These are phyloP conservation scores for Eurystomus gularis DNA, from an alignment of 2,113 vertebrate species.

Conservation along the genomic window DNA sequence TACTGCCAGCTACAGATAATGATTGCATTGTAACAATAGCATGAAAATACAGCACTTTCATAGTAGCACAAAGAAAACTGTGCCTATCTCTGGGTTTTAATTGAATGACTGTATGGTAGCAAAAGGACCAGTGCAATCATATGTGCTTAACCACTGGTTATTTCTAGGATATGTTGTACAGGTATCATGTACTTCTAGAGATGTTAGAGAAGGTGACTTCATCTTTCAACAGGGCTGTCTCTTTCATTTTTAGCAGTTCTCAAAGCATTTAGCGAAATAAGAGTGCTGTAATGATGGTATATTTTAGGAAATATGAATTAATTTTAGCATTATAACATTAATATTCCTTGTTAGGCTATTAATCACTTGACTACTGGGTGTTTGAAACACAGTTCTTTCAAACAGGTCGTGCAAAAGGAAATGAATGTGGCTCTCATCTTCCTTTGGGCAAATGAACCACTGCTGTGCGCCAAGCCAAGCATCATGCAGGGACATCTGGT, in stretches of 20 bases:
- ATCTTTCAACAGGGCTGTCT: background rate
- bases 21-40: background rate
- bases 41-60: background rate
- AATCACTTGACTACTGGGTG: background rate
- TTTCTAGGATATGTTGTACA: background rate
- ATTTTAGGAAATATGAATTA: background rate
- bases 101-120: no score
- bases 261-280: background rate
- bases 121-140: background rate
- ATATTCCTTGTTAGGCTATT: background rate
- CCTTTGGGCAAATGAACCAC: background rate
- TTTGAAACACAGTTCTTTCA: background rate
- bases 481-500: fast-evolving
- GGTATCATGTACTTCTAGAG: background rate
- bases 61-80: background rate
- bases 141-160: background rate
- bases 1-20: background rate
- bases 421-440: background rate
- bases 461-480: background rate
- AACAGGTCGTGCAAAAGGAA: background rate
- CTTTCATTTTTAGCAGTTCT: background rate
- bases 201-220: background rate
- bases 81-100: background rate
- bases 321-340: background rate
- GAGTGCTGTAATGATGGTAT: background rate